Evolutionary conservation across 2,797 vertebrate genomes (phyloP).

Genomic region (Gadopsis marmoratus): DNA sequence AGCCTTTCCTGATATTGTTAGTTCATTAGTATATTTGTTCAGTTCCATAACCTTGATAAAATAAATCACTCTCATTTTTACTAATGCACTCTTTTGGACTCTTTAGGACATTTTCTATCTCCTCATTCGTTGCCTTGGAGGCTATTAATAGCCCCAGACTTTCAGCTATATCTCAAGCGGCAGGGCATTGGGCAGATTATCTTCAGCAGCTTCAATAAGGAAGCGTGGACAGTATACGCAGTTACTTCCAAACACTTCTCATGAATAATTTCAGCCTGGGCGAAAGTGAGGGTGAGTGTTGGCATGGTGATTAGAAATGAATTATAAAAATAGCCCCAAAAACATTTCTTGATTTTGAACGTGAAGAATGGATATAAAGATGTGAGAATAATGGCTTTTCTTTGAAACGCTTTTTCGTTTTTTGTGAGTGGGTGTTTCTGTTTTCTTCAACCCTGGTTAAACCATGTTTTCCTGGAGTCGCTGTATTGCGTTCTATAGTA

Average conservation of each 20-base stretch:
- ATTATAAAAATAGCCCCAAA: not conserved
- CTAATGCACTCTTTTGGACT: not conserved
- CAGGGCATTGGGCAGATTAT: not conserved
- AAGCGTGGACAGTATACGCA: not conserved
- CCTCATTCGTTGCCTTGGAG: too few relatives aligned
- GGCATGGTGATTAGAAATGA: conserved; percentile 1
- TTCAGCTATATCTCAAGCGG: not conserved
- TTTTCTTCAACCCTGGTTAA: conserved; percentile 22
- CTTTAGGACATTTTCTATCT: not conserved
- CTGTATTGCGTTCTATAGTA: not conserved
- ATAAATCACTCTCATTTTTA: not conserved
- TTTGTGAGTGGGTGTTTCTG: conserved; percentile 30
- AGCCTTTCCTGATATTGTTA: not conserved
- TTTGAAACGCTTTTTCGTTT: not conserved
- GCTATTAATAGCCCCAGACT: not conserved
- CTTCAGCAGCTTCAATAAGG: not conserved
- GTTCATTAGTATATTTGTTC: not conserved
- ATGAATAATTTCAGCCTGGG: conserved; percentile 7
- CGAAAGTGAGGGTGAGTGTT: not conserved
- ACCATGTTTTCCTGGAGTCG: conserved; percentile 41
- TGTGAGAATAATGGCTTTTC: not conserved
- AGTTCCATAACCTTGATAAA: not conserved
- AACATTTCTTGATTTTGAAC: not conserved
- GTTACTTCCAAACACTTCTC: not conserved
- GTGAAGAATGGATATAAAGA: not conserved